phyloP scores from a whole-genome alignment of 2,888 invertebrate genomes.

The Meandrusa payeni region DNA sequence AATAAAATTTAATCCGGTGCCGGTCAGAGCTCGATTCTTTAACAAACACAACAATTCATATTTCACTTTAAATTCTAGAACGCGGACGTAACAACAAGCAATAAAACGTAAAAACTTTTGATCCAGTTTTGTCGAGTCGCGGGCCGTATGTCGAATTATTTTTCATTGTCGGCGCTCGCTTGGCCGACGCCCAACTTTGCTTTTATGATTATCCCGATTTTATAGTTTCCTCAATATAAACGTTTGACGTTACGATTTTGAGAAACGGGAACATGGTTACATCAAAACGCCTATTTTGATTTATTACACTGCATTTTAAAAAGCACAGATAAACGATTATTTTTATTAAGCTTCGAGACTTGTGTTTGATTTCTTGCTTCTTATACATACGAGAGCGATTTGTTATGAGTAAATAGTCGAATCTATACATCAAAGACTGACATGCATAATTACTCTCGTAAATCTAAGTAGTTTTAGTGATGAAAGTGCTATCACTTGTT shows the following conservation, averaged over 20 bases:
- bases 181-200: slow-evolving; percentile 68
- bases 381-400: not conserved
- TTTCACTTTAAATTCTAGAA: slow-evolving; percentile 23
- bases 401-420: not conserved
- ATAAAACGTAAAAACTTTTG: slow-evolving; percentile 46
- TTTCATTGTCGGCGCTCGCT: slow-evolving; percentile 63
- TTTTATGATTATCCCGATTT: slow-evolving; percentile 76
- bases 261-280: slow-evolving; percentile 33
- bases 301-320: slow-evolving; percentile 22
- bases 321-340: slow-evolving; percentile 14
- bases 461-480: slow-evolving; percentile 17
- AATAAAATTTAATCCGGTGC: too few species aligned
- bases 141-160: slow-evolving; percentile 63
- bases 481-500: slow-evolving; percentile 9
- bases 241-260: slow-evolving; percentile 55
- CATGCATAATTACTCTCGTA: slow-evolving; percentile 8
- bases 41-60: slow-evolving; percentile 15
- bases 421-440: slow-evolving; percentile 2
- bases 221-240: slow-evolving; percentile 77
- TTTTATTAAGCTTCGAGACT: slow-evolving; percentile 8
- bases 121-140: slow-evolving; percentile 39
- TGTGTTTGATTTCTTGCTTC: not conserved
- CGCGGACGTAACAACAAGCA: slow-evolving; percentile 40
- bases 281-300: slow-evolving; percentile 30
- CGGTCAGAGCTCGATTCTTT: slow-evolving; percentile 4